Percentiles rank a stretch among this genome's conserved stretches.
These are phyloP conservation scores for Potamilus streckersoni DNA, from an alignment of 1,140 invertebrate genomes.

Conservation along the genomic window DNA sequence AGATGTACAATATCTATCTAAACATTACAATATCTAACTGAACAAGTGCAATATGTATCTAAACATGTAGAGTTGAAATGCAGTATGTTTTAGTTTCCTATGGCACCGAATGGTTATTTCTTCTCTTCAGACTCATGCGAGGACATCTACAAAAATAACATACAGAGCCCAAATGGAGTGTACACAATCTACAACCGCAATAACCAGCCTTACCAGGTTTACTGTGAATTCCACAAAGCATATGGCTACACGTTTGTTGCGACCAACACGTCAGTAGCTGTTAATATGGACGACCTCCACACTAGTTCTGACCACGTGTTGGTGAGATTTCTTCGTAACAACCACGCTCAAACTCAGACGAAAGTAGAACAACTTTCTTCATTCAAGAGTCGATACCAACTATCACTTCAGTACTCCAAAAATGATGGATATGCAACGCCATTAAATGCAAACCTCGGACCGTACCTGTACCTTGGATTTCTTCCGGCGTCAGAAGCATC, in stretches of 20 bases:
- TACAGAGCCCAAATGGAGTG: constrained; percentile 5
- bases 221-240: constrained; percentile 22
- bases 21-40: too few species aligned
- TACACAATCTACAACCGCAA: constrained; percentile 18
- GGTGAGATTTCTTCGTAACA: constrained; percentile 21
- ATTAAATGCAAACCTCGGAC: constrained; percentile 14
- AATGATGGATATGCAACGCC: not conserved
- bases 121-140: constrained; percentile 17
- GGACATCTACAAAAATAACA: constrained; percentile 21
- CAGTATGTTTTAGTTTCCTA: too few species aligned
- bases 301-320: constrained; percentile 6
- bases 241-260: constrained; percentile 25
- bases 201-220: constrained; percentile 19
- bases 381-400: not conserved
- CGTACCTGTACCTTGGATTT: constrained; percentile 20
- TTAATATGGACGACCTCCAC: constrained; percentile 14
- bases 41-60: too few species aligned
- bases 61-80: too few species aligned
- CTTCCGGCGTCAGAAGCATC: not conserved
- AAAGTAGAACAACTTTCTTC: constrained; percentile 16
- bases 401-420: constrained; percentile 23
- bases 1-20: too few species aligned
- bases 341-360: constrained; percentile 15
- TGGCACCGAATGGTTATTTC: too few species aligned
- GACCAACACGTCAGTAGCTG: not conserved